Conservation (phyloP, 2,888 invertebrate genomes). For the Zygaena filipendulae region DNA sequence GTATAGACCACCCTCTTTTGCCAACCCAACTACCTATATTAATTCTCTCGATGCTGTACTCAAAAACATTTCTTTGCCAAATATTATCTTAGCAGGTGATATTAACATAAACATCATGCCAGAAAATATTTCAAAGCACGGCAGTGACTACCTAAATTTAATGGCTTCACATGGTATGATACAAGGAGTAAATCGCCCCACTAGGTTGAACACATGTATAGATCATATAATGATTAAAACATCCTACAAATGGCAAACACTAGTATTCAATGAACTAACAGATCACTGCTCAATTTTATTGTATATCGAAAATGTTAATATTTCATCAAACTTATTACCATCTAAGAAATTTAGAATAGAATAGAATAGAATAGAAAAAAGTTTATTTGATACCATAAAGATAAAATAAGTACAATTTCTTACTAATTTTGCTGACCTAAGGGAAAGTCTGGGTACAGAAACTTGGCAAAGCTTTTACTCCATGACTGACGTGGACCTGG, state of each 20-base stretch:
- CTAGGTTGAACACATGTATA: slow-evolving; percentile 3
- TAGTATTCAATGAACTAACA: slow-evolving; percentile 6
- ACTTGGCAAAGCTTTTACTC: too few species aligned
- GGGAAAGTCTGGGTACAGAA: too few species aligned
- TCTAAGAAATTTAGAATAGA: too few species aligned
- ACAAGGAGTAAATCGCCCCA: slow-evolving; percentile 4
- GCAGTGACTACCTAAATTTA: slow-evolving; percentile 1
- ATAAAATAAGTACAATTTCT: too few species aligned
- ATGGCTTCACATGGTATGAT: slow-evolving; percentile 6
- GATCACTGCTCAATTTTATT: slow-evolving; percentile 6
- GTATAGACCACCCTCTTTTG: too few species aligned
- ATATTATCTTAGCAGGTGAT: slow-evolving; percentile 1
- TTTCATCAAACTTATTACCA: too few species aligned
- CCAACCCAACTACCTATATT: too few species aligned
- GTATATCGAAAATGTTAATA: background rate
- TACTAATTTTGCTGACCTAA: too few species aligned
- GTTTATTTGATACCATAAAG: too few species aligned
- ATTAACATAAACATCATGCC: slow-evolving; percentile 4
- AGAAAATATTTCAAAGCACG: background rate
- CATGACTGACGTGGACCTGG: too few species aligned
- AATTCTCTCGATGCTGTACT: background rate
- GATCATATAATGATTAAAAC: slow-evolving; percentile 11
- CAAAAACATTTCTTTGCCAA: background rate
- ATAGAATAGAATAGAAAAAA: too few species aligned
- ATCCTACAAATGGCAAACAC: background rate